These are phyloP conservation scores for Pipra filicauda DNA, from an alignment of 2,113 vertebrate genomes.

Conservation along the genomic window DNA sequence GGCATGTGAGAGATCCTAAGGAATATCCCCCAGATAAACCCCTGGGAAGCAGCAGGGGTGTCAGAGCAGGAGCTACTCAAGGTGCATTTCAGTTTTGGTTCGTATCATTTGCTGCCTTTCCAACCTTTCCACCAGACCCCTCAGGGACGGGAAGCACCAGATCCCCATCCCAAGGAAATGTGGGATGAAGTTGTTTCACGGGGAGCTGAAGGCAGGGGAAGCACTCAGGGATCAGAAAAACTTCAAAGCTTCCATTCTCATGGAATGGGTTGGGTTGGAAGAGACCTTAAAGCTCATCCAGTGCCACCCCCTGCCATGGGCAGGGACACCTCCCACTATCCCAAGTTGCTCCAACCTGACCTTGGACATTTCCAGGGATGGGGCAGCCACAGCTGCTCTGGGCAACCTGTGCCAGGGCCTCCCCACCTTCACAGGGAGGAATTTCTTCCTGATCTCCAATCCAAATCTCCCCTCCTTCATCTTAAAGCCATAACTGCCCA, in stretches of 20 bases:
- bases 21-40: not conserved
- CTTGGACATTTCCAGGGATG: not conserved
- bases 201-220: not conserved
- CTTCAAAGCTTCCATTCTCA: not conserved
- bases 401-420: not conserved
- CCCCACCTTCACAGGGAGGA: not conserved
- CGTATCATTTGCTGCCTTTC: fast-evolving
- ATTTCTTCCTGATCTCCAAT: not conserved
- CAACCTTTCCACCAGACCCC: not conserved
- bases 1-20: not conserved
- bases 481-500: not conserved
- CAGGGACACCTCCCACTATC: not conserved
- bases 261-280: not conserved
- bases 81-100: too few relatives aligned
- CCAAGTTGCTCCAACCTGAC: not conserved
- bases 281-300: not conserved
- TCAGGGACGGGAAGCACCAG: not conserved
- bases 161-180: not conserved
- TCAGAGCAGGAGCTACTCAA: not conserved
- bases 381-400: not conserved
- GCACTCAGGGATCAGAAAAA: not conserved
- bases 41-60: not conserved
- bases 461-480: not conserved
- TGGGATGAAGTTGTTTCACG: not conserved
- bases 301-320: not conserved